A percentile compares a stretch with the other conserved stretches of the same genome.
These are phyloP conservation scores for Teleogryllus occipitalis DNA, from an alignment of 1,140 invertebrate species.

Conservation along the genomic window DNA sequence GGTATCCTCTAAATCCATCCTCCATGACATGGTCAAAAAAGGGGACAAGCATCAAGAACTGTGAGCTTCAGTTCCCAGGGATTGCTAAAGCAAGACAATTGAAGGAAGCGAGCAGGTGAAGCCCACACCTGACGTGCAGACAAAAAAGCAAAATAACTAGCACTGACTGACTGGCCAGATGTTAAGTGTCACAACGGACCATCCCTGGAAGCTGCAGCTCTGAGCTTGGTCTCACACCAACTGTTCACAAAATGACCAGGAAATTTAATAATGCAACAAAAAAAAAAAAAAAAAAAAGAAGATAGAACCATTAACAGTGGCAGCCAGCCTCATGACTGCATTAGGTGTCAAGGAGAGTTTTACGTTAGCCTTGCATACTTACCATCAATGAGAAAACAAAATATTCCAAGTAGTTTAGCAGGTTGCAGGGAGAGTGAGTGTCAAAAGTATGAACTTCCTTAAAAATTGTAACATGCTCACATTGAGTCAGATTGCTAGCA, in stretches of 20 bases:
- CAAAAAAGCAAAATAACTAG: background rate
- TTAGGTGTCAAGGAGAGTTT: background rate
- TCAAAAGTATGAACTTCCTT: too few relatives aligned
- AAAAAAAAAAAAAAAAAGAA: too few relatives aligned
- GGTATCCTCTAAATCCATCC: conserved; percentile 3
- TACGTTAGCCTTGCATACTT: too few relatives aligned
- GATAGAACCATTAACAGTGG: too few relatives aligned
- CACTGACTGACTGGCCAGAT: background rate
- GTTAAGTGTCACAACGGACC: background rate
- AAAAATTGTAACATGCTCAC: too few relatives aligned
- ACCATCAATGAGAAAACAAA: too few relatives aligned
- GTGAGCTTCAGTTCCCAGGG: conserved; percentile 2
- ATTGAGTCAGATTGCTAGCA: too few relatives aligned
- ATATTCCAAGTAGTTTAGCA: too few relatives aligned
- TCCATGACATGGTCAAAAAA: background rate
- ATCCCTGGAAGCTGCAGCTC: conserved; percentile 2
- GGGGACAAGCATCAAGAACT: background rate
- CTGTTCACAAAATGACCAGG: background rate
- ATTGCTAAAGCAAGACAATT: background rate
- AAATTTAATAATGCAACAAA: background rate
- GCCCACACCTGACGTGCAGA: conserved; percentile 2
- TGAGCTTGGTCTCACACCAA: background rate
- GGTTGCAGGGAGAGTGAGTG: too few relatives aligned
- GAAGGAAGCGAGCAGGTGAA: background rate
- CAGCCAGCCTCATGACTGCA: background rate